A percentile compares a stretch with the other conserved stretches of the same genome.
phyloP scores from a whole-genome alignment of 2,888 invertebrate genomes.

The Apantesis nais region DNA sequence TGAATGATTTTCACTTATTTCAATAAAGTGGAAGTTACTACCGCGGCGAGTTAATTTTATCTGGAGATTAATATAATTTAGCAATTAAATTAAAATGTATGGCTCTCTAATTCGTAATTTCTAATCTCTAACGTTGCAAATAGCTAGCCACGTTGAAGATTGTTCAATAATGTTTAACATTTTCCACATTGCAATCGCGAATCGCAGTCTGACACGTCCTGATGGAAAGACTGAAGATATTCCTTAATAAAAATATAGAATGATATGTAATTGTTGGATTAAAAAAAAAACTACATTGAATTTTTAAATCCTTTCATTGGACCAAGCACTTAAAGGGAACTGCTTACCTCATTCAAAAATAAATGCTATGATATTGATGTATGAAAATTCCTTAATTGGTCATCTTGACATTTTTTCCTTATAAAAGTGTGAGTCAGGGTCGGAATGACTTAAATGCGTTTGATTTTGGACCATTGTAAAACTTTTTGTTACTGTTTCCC shows the following conservation, averaged over 20 bases:
- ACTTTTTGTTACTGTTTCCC: neutral
- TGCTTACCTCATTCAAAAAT: conserved; percentile 12
- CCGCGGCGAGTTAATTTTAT: neutral
- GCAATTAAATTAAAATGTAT: neutral
- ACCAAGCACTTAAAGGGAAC: neutral
- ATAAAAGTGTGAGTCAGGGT: neutral
- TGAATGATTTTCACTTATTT: neutral
- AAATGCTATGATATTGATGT: neutral
- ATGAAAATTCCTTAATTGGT: conserved; percentile 1
- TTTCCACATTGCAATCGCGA: neutral
- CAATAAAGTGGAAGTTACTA: neutral
- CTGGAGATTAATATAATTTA: neutral
- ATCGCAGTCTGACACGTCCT: neutral
- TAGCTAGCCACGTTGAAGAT: neutral
- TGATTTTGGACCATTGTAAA: neutral
- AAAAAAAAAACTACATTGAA: too few relatives aligned
- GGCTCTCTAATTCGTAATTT: too few relatives aligned
- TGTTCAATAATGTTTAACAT: neutral
- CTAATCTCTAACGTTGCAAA: too few relatives aligned
- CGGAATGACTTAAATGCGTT: neutral
- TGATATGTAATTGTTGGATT: too few relatives aligned
- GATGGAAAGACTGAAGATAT: too few relatives aligned
- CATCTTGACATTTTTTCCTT: neutral
- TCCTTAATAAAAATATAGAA: too few relatives aligned
- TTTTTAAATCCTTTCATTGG: too few relatives aligned